Evolutionary conservation across 2,113 vertebrate species (phyloP).

Genomic region (Dipodomys ordii): DNA sequence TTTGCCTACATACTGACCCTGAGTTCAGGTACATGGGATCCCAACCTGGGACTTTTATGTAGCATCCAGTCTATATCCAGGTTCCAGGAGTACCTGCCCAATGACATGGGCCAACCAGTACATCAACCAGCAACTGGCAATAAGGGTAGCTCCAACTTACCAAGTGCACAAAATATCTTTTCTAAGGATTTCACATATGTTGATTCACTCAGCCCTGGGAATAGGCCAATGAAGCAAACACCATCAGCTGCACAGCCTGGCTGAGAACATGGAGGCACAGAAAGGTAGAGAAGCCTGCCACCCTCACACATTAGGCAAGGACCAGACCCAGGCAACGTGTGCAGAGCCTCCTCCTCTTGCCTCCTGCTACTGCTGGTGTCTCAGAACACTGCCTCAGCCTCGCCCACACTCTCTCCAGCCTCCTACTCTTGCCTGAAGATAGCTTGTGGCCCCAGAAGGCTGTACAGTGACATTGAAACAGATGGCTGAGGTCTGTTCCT

Average conservation of each 20-base stretch:
- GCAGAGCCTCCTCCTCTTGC: neutral
- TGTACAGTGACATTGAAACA: neutral
- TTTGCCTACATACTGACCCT: neutral
- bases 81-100: neutral
- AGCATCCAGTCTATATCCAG: neutral
- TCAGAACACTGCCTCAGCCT: neutral
- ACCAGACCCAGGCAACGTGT: no score
- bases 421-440: neutral
- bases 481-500: neutral
- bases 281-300: neutral
- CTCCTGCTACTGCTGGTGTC: rapidly evolving
- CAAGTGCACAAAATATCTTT: neutral
- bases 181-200: neutral
- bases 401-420: neutral
- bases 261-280: neutral
- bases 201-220: neutral
- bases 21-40: neutral
- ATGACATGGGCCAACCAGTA: neutral
- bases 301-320: neutral
- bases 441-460: neutral
- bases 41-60: neutral
- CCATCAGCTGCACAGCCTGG: neutral
- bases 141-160: neutral
- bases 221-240: neutral
- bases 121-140: neutral